Base-by-base conservation (phyloP, 2,888 invertebrate species). In the Stictocephala bisonia region DNA sequence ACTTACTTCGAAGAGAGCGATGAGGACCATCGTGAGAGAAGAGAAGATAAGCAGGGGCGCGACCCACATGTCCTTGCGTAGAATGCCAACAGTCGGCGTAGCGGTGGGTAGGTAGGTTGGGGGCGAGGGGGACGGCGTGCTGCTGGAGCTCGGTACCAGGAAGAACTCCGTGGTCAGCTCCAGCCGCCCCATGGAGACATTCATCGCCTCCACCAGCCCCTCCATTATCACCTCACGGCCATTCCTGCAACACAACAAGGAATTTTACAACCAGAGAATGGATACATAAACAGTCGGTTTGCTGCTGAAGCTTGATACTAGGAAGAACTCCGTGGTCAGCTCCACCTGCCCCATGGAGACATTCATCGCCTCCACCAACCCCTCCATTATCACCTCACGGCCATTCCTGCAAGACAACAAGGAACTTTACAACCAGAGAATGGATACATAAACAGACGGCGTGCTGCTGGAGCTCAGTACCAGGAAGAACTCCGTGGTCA, bases 81-180 rank as follows among this genome's bases (percentile, higher is more conserved):
- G 77, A 48, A 79, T 27, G 58, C 77, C 76, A n/a, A 70, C 40
- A 35, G 69, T 71, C 26, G 75, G 58, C 27, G 85, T 78, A 83
- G 85, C 77, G 82, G 83, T 82, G 83, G 85, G 75, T 83, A 81
- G 78, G 83, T 85, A 74, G 84, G 86, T 77, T 84, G 85, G 79
- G 85, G 85, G 78, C 85, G 86, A 77, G 83, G 84, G 67, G 85
- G 83, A 77, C 85, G 84, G n/a, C n/a, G n/a, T 67, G 85, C 84
- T 78, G 85, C 85, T 68, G 84, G 85, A 86, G 79, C 88, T 86
- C 35, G 93, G 93, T 80, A 94, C 87, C 79, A 93, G 86, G 84
- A 94, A 94, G 85, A 90, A 93, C 84, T 94, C 94, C 3, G 94
- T 94, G 84, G 92, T 93, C 89, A 94, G 90, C 84, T 93, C 93